Evolutionary conservation across 2,113 vertebrate species (phyloP).

Genomic region (Aldabrachelys gigantea): DNA sequence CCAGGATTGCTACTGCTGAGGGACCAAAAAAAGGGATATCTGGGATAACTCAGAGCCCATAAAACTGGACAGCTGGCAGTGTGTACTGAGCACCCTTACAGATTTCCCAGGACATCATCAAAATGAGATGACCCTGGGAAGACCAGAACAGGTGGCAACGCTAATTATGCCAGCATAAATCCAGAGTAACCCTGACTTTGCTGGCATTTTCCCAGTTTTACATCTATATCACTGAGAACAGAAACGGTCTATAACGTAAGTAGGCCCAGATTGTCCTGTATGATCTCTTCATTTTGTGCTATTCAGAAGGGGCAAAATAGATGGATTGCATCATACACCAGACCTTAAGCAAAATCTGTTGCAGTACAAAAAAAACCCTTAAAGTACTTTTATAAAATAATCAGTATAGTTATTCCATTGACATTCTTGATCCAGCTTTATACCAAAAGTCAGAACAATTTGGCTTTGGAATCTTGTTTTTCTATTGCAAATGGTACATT

Average conservation of each 20-base stretch:
- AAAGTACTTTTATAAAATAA: not conserved
- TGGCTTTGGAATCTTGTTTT: accelerated
- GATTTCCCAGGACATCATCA: not conserved
- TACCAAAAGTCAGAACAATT: not conserved
- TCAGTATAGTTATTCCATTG: not conserved
- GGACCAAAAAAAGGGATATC: not conserved
- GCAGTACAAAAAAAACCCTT: not conserved
- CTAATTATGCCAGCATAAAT: not conserved
- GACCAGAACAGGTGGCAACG: not conserved
- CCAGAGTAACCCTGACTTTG: not conserved
- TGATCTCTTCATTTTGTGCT: not conserved
- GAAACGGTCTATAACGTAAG: not conserved
- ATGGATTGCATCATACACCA: not conserved
- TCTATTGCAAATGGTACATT: not conserved
- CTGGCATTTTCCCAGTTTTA: not conserved
- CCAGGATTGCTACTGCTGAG: not conserved
- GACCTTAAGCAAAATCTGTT: not conserved
- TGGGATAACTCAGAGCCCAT: not conserved
- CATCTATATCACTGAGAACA: not conserved
- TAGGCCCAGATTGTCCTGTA: not conserved
- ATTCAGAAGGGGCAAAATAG: not conserved
- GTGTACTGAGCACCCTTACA: not conserved
- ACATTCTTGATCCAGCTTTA: not conserved
- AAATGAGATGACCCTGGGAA: not conserved
- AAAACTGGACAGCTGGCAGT: not conserved